Evolutionary conservation across 2,888 invertebrate species (phyloP).

Genomic region (Trichopria drosophilae): DNA sequence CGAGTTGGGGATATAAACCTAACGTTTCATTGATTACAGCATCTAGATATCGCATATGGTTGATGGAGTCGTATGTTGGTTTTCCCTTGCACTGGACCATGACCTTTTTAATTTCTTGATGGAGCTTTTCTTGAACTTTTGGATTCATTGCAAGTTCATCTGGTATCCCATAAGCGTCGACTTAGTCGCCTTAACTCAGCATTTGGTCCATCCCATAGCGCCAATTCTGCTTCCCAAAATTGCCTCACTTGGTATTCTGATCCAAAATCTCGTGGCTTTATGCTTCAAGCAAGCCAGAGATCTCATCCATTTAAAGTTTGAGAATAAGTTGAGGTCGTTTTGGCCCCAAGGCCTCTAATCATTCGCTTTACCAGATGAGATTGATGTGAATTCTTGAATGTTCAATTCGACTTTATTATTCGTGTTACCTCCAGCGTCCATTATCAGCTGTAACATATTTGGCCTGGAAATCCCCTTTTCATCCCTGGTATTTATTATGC

Average conservation of each 20-base stretch:
- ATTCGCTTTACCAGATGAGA: constrained; percentile 29
- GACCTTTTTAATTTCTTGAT: constrained; percentile 46
- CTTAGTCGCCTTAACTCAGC: constrained; percentile 50
- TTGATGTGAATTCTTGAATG: constrained; percentile 55
- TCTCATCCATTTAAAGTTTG: constrained; percentile 77
- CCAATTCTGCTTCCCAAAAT: constrained; percentile 80
- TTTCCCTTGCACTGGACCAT: constrained; percentile 41
- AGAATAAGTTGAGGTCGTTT: constrained; percentile 41
- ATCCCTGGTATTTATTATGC: constrained; percentile 37
- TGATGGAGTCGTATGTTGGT: constrained; percentile 56
- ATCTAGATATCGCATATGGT: constrained; percentile 62
- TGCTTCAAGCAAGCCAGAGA: constrained; percentile 64
- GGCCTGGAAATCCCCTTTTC: constrained; percentile 53
- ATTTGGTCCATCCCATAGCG: constrained; percentile 72
- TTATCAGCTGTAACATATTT: constrained; percentile 65
- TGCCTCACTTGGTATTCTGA: constrained; percentile 71
- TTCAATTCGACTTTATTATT: constrained; percentile 29
- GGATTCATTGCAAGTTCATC: constrained; percentile 38
- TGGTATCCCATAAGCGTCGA: constrained; percentile 48
- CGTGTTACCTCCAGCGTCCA: constrained; percentile 54
- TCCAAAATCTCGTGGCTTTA: constrained; percentile 62
- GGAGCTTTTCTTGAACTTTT: constrained; percentile 40
- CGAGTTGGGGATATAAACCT: constrained; percentile 43
- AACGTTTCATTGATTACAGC: constrained; percentile 58
- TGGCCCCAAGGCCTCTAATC: constrained; percentile 45